Base-by-base conservation (phyloP, 2,888 invertebrate genomes). In the Agriotes lineatus region DNA sequence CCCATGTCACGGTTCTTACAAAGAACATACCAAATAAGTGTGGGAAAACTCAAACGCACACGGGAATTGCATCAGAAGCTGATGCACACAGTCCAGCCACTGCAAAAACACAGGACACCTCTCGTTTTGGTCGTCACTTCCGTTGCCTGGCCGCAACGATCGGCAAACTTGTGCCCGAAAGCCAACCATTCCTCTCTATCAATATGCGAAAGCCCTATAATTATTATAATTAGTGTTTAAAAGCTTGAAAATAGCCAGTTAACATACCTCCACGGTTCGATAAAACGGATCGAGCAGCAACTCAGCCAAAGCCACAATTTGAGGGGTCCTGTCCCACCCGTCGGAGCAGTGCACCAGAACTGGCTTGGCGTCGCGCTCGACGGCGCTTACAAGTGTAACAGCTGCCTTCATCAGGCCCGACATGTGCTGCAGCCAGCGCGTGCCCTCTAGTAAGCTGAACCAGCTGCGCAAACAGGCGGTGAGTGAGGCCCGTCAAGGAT, bases 271-370 rank as follows among this genome's bases (percentile, higher is more conserved):
- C 59, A 96, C 88, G 9, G 98, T 99, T 76, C 99, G 88, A 84
- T 99, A 99, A 85, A 91, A 93, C 0, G 97, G 96, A 87, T 99
- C 99, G 37, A 98, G 88, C 79, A 98, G 86, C 42, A 99, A 87
- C 85, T 98, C 94, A 10, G 96, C 96, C 58, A 98, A 88, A 39
- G 97, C 94, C 12, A 96, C 95, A 74, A 99, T 94, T 86, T 99
- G 99, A 48, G 99, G 96, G 64, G 99, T 99, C 75, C 99, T 89
- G 86, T 99, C 99, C 99, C 99, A 99, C 50, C 99, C 99, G 86
- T 99, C 99, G 1, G 97, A 97, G 85, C 99, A 99, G 85, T 99
- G 99, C 7, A 99, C 97, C 70, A 99, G 87, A 61, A 97, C 98
- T 5, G 97, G 96, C 56, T 96, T 89, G 14, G 90, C 93, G 68